Evolutionary conservation across 2,113 vertebrate genomes (phyloP), one percentile per base, ranked within the genome.

Genomic region (Pygoscelis adeliae): DNA sequence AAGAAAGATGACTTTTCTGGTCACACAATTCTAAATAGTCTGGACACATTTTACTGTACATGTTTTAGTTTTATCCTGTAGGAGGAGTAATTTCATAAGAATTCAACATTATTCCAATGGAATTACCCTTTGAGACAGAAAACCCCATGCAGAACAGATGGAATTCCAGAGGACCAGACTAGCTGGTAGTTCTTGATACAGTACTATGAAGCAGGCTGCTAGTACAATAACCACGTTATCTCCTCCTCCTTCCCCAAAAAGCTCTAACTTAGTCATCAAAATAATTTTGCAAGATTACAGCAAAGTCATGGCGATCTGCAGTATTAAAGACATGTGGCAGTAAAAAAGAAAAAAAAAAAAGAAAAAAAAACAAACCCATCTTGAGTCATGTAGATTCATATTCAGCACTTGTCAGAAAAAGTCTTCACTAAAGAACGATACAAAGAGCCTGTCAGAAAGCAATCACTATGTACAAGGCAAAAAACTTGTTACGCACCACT

Each of bases 41-140:
- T 69, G 55, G 47, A 67, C 62, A 79, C 5, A 25, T 72, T 82
- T 72, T 79, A 76, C 10, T 22, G 36, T 17, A 89, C 13, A 17
- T 21, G 21, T 83, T 96, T 89, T 61, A 61, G 40, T 79, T 91
- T 82, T 65, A 88, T 82, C 94, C 93, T 96, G 89, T 82, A 96
- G 92, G 89, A 97, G 89, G 92, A 93, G 92, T 93, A 89, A 95
- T 96, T 90, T 89, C 55, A 73, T 79, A 83, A 93, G 81, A 89
- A 96, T 95, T 93, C 65, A 79, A 61, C 13, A 13, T 82, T 47
- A 58, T 79, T 94, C 81, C 87, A 95, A 38, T 83, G 70, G 87
- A 91, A 66, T 76, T 87, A 83, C 62, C n/a, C 63, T 87, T 79
- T 47, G 52, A 78, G 83, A 56, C 14, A 89, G 69, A 90, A 94